Evolutionary conservation across 2,113 vertebrate species (phyloP), one percentile per base, ranked within the genome.

Genomic region (Tachysurus vachellii): DNA sequence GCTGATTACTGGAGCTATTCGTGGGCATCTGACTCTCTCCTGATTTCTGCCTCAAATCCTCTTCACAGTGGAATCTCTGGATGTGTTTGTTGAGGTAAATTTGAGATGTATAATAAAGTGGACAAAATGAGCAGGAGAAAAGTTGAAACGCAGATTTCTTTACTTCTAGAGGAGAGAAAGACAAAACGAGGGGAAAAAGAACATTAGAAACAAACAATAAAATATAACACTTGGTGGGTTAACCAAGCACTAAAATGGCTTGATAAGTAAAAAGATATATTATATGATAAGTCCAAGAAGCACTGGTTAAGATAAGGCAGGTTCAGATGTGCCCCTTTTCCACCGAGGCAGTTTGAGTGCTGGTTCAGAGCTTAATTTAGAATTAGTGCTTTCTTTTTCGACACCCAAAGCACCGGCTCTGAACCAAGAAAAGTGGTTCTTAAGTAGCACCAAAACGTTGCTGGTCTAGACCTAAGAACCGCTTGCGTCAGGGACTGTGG

Each of bases 121-220:
- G 75, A 77, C 75, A 77, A 50, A 77, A 28, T 4, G 75, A 53
- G 75, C 75, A 77, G 75, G 50, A 77, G 75, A 77, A 28, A 54
- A 54, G 75, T 17, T 54, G 47, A 77, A 47, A 5, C 14, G 73
- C 10, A n/a, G 50, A 13, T 16, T 54, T 54, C 26, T 16, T 77
- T 9, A 28, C 6, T 54, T 77, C 75, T 77, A 54, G 47, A 77
- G 5, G 26, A 77, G 50, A 16, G 23, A 54, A 77, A 54, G 50
- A 54, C 28, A 28, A 77, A 77, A 36, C 36, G 36, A 36, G 36
- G 36, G 36, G 36, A 36, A 54, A 77, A 31, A 50, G 68, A 71
- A 71, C 12, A 23, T 75, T 75, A 26, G 36, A 26, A 47, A 75
- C 68, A 23, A 42, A 19, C 7, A 3, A 3, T 71, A 19, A 19